Conservation (phyloP, 2,888 invertebrate species). For the Brachypalpus laphriformis region DNA sequence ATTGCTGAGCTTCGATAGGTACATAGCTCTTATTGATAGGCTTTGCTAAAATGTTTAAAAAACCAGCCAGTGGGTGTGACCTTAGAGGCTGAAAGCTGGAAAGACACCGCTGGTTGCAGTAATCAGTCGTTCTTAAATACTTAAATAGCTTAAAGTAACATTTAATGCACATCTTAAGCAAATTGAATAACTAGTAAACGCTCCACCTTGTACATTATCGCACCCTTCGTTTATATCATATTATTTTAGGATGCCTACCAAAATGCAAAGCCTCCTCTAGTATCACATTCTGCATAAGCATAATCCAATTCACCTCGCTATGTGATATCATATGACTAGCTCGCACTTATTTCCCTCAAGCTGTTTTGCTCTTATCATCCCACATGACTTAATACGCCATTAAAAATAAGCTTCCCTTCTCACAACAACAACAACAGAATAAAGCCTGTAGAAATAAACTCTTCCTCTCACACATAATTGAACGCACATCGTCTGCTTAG, state of each 20-base stretch:
- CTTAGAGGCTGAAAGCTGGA: too few species aligned
- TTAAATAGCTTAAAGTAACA: too few species aligned
- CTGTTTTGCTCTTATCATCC: conserved; percentile 21
- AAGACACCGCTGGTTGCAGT: too few species aligned
- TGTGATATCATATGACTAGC: conserved; percentile 3
- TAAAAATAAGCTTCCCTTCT: conserved; percentile 61
- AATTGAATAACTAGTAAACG: too few species aligned
- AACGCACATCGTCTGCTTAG: conserved; percentile 67
- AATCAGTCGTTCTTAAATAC: too few species aligned
- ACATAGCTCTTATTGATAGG: too few species aligned
- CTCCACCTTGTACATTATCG: too few species aligned
- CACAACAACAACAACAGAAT: conserved; percentile 41
- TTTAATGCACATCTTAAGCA: too few species aligned
- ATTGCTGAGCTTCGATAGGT: too few species aligned
- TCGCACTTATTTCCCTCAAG: conserved; percentile 22
- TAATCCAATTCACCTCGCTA: conserved; percentile 23
- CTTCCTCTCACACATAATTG: conserved; percentile 68
- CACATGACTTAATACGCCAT: conserved; percentile 32
- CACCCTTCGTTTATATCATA: too few species aligned
- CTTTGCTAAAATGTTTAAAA: too few species aligned
- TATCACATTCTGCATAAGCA: conserved; percentile 24
- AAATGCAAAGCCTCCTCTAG: background rate
- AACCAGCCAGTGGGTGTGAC: too few species aligned
- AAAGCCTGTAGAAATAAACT: conserved; percentile 45
- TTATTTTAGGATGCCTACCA: background rate